Percentiles rank a stretch among this genome's conserved stretches.
These are phyloP conservation scores for Leptobrachium leishanense DNA, from an alignment of 2,113 vertebrate species.

Conservation along the genomic window DNA sequence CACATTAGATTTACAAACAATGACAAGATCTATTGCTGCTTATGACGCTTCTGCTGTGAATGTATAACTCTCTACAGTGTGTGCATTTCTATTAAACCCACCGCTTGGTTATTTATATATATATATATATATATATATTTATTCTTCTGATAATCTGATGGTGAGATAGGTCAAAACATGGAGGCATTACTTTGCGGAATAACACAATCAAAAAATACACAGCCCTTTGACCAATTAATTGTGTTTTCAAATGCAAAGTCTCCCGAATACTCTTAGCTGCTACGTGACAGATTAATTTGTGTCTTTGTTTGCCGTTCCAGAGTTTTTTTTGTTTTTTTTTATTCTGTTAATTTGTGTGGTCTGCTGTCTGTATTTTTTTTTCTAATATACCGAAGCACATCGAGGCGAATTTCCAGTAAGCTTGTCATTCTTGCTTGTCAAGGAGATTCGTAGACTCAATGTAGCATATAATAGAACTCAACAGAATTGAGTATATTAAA, in stretches of 20 bases:
- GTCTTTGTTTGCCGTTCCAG: conserved; percentile 3
- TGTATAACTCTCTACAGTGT: too few species aligned
- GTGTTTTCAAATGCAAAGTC: neutral
- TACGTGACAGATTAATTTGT: neutral
- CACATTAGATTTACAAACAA: too few species aligned
- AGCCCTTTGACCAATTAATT: neutral
- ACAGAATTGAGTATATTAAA: conserved; percentile 17
- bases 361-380: neutral
- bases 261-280: neutral
- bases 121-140: too few species aligned
- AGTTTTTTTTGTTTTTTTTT: neutral
- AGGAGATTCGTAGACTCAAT: conserved; percentile 19
- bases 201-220: neutral
- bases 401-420: conserved; percentile 19
- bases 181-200: neutral
- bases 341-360: conserved; percentile 12
- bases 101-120: too few species aligned
- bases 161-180: too few species aligned
- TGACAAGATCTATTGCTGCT: too few species aligned
- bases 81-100: too few species aligned
- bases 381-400: conserved; percentile 34
- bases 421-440: conserved; percentile 11
- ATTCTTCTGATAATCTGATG: too few species aligned
- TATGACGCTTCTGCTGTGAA: too few species aligned
- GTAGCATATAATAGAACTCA: conserved; percentile 38